Conservation (phyloP, 2,888 invertebrate genomes). For the Folsomia candida region DNA sequence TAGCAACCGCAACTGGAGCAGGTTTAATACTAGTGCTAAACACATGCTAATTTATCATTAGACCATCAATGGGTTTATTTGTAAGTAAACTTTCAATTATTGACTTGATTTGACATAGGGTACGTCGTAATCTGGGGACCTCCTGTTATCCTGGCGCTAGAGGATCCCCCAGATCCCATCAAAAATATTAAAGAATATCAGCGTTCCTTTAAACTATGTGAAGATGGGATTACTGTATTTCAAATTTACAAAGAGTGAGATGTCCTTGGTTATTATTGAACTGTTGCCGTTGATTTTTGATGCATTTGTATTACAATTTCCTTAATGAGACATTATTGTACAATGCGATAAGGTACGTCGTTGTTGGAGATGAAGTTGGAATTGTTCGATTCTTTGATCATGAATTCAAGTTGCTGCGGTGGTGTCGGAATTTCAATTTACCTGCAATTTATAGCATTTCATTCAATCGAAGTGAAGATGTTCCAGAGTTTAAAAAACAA, state of each 20-base stretch:
- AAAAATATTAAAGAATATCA: conserved; percentile 42
- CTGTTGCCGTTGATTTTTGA: background rate
- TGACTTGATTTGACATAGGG: conserved; percentile 21
- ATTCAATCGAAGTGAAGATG: conserved; percentile 34
- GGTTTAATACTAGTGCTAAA: conserved; percentile 24
- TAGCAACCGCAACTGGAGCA: conserved; percentile 42
- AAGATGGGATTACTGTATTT: conserved; percentile 38
- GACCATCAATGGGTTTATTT: no score
- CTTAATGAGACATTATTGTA: background rate
- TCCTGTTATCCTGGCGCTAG: conserved; percentile 33
- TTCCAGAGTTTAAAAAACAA: conserved; percentile 35
- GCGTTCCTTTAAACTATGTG: conserved; percentile 41
- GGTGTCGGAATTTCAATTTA: conserved; percentile 36
- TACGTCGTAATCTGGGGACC: conserved; percentile 40
- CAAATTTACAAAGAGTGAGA: conserved; percentile 37
- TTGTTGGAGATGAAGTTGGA: conserved; percentile 46
- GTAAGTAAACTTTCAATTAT: background rate
- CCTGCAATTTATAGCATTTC: conserved; percentile 31
- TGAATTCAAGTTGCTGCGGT: conserved; percentile 43
- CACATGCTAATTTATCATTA: background rate
- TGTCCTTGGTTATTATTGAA: background rate
- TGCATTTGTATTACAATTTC: background rate
- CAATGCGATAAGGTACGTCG: conserved; percentile 27
- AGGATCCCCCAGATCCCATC: conserved; percentile 37
- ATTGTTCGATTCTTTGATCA: conserved; percentile 44